Base-by-base conservation (phyloP, 2,888 invertebrate genomes). In the Brenthis ino region DNA sequence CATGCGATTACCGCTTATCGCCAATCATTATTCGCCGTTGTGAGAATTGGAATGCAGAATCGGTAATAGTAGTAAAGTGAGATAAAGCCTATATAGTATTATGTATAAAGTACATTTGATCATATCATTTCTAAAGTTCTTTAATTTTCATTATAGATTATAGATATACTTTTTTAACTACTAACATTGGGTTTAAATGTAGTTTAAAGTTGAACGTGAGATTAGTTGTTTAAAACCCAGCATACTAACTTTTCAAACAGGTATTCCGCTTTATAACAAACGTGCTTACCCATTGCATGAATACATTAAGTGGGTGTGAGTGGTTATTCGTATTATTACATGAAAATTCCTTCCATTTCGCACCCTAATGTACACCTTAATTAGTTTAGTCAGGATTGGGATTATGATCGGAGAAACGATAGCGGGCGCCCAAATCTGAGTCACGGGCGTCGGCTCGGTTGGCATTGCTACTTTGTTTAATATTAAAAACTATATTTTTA, bases 291-390 rank as follows among this genome's bases (percentile, higher is more conserved):
- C 63, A 58, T 55, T 43, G 37, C 65, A 43, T 66, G 54, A 66
- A 58, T 63, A 64, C 63, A 56, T 65, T 64, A 64, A 69, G 28
- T 33, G 68, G 64, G 65, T 66, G 64, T 58, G 54, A 57, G 37
- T 65, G 53, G 61, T 65, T 61, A 65, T 65, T 69, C 28, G 66
- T 68, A 80, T 82, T 82, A 82, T 82, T 82, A 81, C 77, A 77
- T 63, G 77, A 78, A 73, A 75, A 82, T 84, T 84, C 81, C 82
- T 79, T 85, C 79, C 79, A 80, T 80, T 84, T 85, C 79, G 84
- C 85, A 85, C 86, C 86, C 88, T 81, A 86, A 85, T 83, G 80
- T 82, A 83, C 78, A 79, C 84, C 81, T 85, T 87, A 87, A 89
- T 89, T 88, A 87, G 86, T 79, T 80, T 74, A 77, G 81, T 79